phyloP scores from a whole-genome alignment of 2,888 invertebrate species.

The Drosophila parthenogenetica region DNA sequence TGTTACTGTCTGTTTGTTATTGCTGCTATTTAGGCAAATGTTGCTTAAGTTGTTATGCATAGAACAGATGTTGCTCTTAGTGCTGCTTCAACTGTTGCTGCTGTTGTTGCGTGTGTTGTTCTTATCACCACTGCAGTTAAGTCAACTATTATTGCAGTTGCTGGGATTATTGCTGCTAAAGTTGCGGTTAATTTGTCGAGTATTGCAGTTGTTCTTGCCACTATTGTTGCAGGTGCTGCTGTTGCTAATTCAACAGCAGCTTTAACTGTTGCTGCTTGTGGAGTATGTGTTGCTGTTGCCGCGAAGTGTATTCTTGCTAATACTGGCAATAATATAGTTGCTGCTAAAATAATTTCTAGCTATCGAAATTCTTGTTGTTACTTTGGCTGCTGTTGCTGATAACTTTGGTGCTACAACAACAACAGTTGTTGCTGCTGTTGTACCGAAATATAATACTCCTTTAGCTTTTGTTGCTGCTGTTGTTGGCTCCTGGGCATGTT shows the following conservation, averaged over 20 bases:
- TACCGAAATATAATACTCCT: neutral
- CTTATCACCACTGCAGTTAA: too few relatives aligned
- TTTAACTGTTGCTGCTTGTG: neutral
- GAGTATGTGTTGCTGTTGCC: too few relatives aligned
- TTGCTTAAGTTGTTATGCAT: neutral
- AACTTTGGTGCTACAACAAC: neutral
- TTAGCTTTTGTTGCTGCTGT: neutral
- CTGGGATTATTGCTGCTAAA: neutral
- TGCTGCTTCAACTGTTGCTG: neutral
- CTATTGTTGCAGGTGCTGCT: too few relatives aligned
- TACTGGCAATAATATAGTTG: neutral
- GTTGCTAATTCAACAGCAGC: neutral
- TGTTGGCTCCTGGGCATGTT: neutral
- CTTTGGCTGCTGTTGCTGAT: constrained; percentile 2
- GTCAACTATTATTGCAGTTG: neutral
- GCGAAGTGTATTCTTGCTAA: neutral
- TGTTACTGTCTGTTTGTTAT: constrained; percentile 4
- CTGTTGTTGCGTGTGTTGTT: neutral
- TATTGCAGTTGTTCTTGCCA: neutral
- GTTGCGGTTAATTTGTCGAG: neutral
- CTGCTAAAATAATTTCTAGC: neutral
- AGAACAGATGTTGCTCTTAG: neutral
- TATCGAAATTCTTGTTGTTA: constrained; percentile 2
- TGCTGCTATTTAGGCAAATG: neutral
- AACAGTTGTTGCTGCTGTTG: neutral